Base-by-base conservation (phyloP, 1,140 invertebrate species). In the Leptopilina clavipes region DNA sequence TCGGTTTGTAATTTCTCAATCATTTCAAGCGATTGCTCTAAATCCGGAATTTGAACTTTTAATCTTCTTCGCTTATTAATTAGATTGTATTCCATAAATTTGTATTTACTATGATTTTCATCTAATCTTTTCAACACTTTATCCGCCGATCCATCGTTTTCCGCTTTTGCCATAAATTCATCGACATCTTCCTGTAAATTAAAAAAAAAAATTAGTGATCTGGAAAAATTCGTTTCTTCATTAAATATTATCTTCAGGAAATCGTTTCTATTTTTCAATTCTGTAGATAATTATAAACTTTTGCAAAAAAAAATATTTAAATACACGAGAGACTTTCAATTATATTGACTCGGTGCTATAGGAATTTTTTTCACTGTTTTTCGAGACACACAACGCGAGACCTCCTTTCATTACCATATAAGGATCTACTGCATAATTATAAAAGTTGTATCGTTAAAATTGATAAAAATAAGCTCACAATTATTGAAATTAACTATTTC, bases 61-160 rank as follows among this genome's bases (percentile, higher is more conserved):
- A 98, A 92, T 87, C 96, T 94, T 85, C 93, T 93, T 77, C 95
- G 94, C 84, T 97, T 98, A 54, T 94, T 94, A 78, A 93, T 91
- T 78, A 99, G 92, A 88, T 97, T 98, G 81, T 94, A 94, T 91
- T 99, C 98, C 95, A 99, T 98, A 86, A 98, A 97, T 91, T 98
- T 98, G 88, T 99, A 99, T 92, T 99, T 98, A 76, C 94, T 94
- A 91, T 98, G 96, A 88, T 95, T 95, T 85, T 98, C 98, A 87
- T 99, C 97, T 44, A 99, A 90, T 81, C 92, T 93, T 84, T 94
- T 94, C 52, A 99, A 90, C 12, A 97, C 97, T 88, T 94, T 93
- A 83, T 98, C 96, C 3, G 95, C 94, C 74, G 94, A 94, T 45
- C 93, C 93, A 83, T 93, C 93, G 85, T 97, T 97, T 87, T 97